A percentile compares a stretch with the other conserved stretches of the same genome.
These are phyloP conservation scores for Drosophila virilis DNA, from an alignment of 1,140 invertebrate species.

Conservation along the genomic window DNA sequence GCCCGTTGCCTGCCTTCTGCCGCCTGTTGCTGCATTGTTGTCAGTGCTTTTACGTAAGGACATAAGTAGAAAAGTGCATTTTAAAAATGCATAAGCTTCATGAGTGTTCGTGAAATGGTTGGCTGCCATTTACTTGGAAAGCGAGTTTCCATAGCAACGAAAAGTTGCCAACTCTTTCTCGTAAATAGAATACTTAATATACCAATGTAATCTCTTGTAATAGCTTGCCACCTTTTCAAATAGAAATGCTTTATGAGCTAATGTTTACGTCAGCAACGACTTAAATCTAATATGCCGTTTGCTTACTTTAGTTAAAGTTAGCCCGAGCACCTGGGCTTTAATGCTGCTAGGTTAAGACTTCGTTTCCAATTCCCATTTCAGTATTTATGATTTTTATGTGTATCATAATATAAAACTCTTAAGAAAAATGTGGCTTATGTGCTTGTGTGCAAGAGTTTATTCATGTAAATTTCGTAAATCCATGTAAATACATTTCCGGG, in stretches of 20 bases:
- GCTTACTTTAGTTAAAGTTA: too few relatives aligned
- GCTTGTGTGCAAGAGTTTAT: too few relatives aligned
- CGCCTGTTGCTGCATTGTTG: slow-evolving; percentile 45
- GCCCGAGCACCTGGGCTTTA: too few relatives aligned
- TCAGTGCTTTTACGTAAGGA: slow-evolving; percentile 70
- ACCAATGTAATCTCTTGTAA: slow-evolving; percentile 20
- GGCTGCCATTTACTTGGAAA: slow-evolving; percentile 54
- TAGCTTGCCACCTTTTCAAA: slow-evolving; percentile 15
- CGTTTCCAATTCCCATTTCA: too few relatives aligned
- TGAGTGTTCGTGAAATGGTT: slow-evolving; percentile 66
- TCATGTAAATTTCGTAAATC: too few relatives aligned
- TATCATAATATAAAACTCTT: too few relatives aligned
- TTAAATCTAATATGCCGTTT: too few relatives aligned
- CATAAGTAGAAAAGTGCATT: slow-evolving; percentile 73
- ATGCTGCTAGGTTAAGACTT: too few relatives aligned
- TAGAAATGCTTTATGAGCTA: slow-evolving; percentile 25
- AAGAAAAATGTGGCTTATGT: too few relatives aligned
- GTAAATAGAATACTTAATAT: slow-evolving; percentile 69
- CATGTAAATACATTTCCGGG: too few relatives aligned
- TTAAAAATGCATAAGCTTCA: slow-evolving; percentile 76
- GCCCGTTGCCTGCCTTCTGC: slow-evolving; percentile 11
- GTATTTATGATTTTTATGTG: too few relatives aligned
- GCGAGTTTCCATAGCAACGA: neutral
- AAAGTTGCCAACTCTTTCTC: slow-evolving; percentile 20
- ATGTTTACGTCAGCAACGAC: neutral